Percentiles rank a stretch among this genome's conserved stretches.
Evolutionary conservation across 1,140 invertebrate species (phyloP).

Genomic region (Cotesia glomerata): DNA sequence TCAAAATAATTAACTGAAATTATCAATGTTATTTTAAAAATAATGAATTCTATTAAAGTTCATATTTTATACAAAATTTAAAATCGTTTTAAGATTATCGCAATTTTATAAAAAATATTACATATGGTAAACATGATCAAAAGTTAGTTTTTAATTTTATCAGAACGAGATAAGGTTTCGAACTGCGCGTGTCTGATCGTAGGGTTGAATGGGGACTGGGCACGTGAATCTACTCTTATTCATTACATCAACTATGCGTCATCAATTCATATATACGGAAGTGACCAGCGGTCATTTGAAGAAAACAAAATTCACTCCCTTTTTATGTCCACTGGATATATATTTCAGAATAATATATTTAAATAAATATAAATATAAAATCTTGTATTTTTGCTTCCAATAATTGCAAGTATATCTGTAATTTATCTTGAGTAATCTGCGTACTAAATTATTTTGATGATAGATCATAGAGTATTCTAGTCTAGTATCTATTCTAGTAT

Average conservation of each 20-base stretch:
- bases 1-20: too few species aligned
- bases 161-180: background rate
- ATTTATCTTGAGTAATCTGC: background rate
- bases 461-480: background rate
- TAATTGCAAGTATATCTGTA: background rate
- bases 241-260: conserved; percentile 36
- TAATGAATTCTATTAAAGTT: too few species aligned
- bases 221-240: conserved; percentile 20
- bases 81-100: too few species aligned
- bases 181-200: background rate
- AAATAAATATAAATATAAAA: too few species aligned
- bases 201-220: conserved; percentile 29
- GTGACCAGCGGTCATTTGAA: conserved; percentile 35
- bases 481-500: background rate
- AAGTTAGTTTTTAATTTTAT: background rate
- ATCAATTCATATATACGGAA: conserved; percentile 29
- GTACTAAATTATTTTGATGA: background rate
- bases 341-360: background rate
- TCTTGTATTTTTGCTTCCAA: background rate
- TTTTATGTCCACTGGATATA: background rate
- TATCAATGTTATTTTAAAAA: too few species aligned
- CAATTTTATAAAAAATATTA: too few species aligned
- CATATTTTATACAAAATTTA: too few species aligned
- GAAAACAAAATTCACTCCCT: background rate
- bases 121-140: too few species aligned